Conservation (phyloP, 2,113 vertebrate species). For the Dipodomys spectabilis region DNA sequence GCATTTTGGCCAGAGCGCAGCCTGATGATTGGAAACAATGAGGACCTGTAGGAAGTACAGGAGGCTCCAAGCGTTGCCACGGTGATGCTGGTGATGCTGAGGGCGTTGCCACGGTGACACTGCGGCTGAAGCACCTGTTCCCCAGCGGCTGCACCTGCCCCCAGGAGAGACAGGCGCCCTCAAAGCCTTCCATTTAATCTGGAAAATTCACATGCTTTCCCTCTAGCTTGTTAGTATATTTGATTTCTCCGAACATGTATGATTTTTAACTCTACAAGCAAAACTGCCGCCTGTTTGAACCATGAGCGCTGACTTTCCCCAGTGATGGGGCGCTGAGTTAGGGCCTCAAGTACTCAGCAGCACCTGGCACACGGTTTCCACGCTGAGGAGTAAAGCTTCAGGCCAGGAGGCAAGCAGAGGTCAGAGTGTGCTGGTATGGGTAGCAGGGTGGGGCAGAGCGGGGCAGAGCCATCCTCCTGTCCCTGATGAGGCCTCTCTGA, state of each 20-base stretch:
- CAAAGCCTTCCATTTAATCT: background rate
- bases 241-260: background rate
- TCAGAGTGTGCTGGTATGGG: background rate
- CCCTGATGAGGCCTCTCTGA: background rate
- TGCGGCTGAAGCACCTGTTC: background rate
- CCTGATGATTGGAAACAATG: background rate
- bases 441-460: too few species aligned
- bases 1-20: background rate
- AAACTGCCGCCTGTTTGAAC: background rate
- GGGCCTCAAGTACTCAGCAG: background rate
- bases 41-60: background rate
- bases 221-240: background rate
- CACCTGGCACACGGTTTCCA: too few species aligned
- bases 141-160: background rate
- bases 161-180: background rate
- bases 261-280: background rate
- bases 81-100: slow-evolving; percentile 72
- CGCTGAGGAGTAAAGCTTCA: too few species aligned
- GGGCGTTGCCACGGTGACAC: slow-evolving; percentile 43
- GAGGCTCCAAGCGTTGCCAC: slow-evolving; percentile 80
- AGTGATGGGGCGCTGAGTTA: too few species aligned
- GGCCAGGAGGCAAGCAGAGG: too few species aligned
- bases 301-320: too few species aligned
- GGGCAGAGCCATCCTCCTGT: too few species aligned
- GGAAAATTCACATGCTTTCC: background rate